A percentile compares a stretch with the other conserved stretches of the same genome.
These are phyloP conservation scores for Lathronympha strigana DNA, from an alignment of 2,888 invertebrate species.

Conservation along the genomic window DNA sequence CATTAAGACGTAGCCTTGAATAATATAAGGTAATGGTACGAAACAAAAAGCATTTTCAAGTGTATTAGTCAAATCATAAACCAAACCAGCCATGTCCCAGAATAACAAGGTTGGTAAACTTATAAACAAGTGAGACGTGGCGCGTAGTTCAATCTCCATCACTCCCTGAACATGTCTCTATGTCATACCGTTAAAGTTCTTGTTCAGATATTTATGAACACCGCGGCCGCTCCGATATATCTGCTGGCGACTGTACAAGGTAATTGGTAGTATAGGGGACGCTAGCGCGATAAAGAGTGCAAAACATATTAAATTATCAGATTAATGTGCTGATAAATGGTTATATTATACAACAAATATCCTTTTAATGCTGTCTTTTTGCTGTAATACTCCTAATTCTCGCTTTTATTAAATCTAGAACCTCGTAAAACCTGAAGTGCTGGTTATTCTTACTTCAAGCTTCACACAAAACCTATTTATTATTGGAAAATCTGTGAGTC, in stretches of 20 bases:
- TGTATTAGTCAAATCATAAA: neutral
- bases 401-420: constrained; percentile 1
- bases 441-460: neutral
- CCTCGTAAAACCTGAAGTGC: neutral
- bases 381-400: neutral
- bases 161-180: too few relatives aligned
- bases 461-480: constrained; percentile 2
- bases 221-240: too few relatives aligned
- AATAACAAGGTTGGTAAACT: constrained; percentile 2
- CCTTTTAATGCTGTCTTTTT: neutral
- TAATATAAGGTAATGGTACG: constrained; percentile 15
- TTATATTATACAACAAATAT: constrained; percentile 3
- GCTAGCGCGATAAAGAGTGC: constrained; percentile 4
- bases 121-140: constrained; percentile 5
- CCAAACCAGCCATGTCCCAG: neutral
- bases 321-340: constrained; percentile 4
- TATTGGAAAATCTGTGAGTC: too few relatives aligned
- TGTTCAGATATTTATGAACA: too few relatives aligned
- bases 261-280: neutral
- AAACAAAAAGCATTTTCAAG: constrained; percentile 17
- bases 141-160: too few relatives aligned
- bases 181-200: too few relatives aligned
- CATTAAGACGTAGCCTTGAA: constrained; percentile 32
- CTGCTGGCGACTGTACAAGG: too few relatives aligned
- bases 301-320: neutral